Base-by-base conservation (phyloP, 1,140 invertebrate genomes). In the Pristionchus pacificus region DNA sequence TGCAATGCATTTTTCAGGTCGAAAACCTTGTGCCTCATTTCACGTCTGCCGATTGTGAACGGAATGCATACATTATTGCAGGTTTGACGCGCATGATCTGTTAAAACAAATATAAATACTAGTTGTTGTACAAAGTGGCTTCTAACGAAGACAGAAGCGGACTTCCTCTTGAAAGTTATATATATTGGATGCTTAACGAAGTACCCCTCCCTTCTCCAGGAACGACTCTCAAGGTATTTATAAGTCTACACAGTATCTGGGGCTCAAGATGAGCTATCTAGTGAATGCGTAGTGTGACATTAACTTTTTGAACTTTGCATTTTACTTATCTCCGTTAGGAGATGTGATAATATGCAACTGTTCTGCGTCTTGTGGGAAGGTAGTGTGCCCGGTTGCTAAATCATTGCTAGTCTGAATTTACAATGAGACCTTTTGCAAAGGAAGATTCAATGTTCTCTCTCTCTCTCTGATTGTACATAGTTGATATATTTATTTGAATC, bases 121-220 rank as follows among this genome's bases (percentile, higher is more conserved):
- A 10, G n/a, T n/a, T n/a, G n/a, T n/a, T n/a, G n/a, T n/a, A n/a
- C n/a, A n/a, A n/a, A n/a, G n/a, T n/a, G n/a, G n/a, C 38, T 19
- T 49, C 19, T 49, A 49, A 19, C 6, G 38, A 49, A 6, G 6
- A 49, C 19, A 49, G 6, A 49, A 49, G 38, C 6, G 6, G 38
- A 49, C 84, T 74, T 91, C 84, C 87, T 1, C 86, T 96, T 49
- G 95, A 97, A 85, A 91, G 91, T 38, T 94, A 94, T 85, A 91
- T 98, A 0, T 95, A 94, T 85, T 96, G 96, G 86, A 87, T 97
- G 65, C 87, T 98, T 3, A 94, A 95, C 86, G 93, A 97, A 86
- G 91, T 97, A 38, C 91, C 91, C 78, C 87, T 96, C 71, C 95
- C 94, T 55, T 86, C 90, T 64, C 88, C 91, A 19, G 94, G 94